phyloP scores from a whole-genome alignment of 1,140 invertebrate genomes.

The Chironomus striatipennis region DNA sequence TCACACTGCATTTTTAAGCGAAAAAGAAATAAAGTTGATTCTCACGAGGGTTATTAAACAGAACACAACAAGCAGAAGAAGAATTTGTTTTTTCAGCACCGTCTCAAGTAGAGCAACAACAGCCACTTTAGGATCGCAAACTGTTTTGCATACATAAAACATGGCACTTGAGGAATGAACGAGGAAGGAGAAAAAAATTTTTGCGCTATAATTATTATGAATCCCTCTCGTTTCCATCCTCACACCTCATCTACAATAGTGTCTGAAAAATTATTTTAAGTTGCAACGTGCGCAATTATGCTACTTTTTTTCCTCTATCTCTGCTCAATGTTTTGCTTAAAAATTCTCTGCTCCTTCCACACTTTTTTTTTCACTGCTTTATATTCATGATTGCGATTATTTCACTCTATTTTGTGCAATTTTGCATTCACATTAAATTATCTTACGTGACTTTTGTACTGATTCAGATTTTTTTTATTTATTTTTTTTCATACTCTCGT shows the following conservation, averaged over 20 bases:
- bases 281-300: slow-evolving; percentile 22
- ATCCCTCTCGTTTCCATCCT: too few relatives aligned
- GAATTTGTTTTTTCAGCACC: neutral
- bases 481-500: too few relatives aligned
- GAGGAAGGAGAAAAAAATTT: neutral
- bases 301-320: neutral
- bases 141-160: neutral
- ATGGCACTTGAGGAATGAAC: neutral
- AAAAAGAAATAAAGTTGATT: neutral
- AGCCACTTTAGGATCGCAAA: neutral
- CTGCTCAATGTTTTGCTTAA: neutral
- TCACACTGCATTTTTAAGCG: too few relatives aligned
- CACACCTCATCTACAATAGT: too few relatives aligned
- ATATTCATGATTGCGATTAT: slow-evolving; percentile 14
- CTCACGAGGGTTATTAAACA: neutral
- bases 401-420: slow-evolving; percentile 13
- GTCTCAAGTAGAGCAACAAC: neutral
- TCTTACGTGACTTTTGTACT: neutral
- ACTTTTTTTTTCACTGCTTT: neutral
- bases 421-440: slow-evolving; percentile 10
- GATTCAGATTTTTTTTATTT: slow-evolving; percentile 5
- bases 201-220: neutral
- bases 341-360: neutral
- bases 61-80: neutral
- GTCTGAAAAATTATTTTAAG: slow-evolving; percentile 21